Percentiles rank a stretch among this genome's conserved stretches.
Conservation (phyloP, 2,888 invertebrate genomes). For the Chamaedrilus cognettii region DNA sequence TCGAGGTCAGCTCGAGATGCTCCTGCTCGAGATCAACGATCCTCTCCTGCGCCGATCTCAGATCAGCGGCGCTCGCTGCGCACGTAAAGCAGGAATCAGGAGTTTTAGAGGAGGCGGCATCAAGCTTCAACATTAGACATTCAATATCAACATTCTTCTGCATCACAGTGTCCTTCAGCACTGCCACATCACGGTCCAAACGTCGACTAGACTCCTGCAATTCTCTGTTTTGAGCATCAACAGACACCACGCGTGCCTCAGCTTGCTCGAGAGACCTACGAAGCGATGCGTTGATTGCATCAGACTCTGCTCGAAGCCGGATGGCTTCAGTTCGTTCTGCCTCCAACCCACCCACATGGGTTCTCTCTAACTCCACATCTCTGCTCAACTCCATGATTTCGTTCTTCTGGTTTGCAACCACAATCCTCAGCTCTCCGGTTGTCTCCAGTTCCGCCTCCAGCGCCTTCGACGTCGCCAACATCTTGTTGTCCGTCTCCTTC, state of each 20-base stretch:
- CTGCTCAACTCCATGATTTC: constrained; percentile 35
- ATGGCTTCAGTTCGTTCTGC: background rate
- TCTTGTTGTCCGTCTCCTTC: constrained; percentile 51
- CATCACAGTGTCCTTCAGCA: background rate
- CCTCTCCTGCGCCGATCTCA: background rate
- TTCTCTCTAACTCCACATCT: background rate
- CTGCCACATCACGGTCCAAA: constrained; percentile 6
- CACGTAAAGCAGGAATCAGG: too few relatives aligned
- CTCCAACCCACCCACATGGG: background rate
- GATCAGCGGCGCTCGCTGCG: background rate
- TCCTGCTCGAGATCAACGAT: background rate
- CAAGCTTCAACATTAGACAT: too few relatives aligned
- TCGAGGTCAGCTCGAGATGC: background rate
- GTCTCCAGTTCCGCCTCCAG: constrained; percentile 48
- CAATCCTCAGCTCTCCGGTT: constrained; percentile 42
- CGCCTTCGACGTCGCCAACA: constrained; percentile 50
- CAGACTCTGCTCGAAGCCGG: background rate
- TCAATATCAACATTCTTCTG: background rate
- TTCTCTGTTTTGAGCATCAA: too few relatives aligned
- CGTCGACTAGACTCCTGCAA: too few relatives aligned
- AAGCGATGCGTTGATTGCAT: constrained; percentile 11
- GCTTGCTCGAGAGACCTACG: constrained; percentile 12
- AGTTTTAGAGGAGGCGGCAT: too few relatives aligned
- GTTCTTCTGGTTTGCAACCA: constrained; percentile 43
- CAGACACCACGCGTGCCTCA: background rate